Conservation (phyloP, 2,113 vertebrate genomes). For the Felis chaus region DNA sequence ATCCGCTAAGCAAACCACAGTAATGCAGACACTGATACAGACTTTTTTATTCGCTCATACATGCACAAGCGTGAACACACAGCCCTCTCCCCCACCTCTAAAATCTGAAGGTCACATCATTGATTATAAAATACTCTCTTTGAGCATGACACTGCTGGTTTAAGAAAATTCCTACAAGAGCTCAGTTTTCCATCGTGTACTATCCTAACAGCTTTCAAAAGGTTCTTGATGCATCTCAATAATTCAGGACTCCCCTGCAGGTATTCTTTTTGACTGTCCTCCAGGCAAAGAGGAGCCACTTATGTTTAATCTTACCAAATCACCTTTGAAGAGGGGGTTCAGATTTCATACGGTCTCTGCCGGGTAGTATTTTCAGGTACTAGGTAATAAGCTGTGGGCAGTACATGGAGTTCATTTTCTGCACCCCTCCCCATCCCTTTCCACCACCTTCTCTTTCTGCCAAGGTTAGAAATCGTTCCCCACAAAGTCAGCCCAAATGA, state of each 20-base stretch:
- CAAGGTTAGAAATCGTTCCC: slow-evolving; percentile 48
- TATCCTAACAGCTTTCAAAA: background rate
- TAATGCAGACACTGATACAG: background rate
- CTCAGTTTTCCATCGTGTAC: background rate
- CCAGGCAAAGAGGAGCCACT: background rate
- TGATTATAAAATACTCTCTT: background rate
- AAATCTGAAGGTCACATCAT: background rate
- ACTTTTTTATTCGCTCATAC: too few species aligned
- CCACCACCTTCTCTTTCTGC: background rate
- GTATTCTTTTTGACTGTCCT: background rate
- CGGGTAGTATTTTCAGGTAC: background rate
- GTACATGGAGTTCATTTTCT: background rate
- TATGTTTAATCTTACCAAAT: slow-evolving; percentile 43
- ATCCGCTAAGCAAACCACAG: background rate
- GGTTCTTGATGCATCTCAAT: background rate
- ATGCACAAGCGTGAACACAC: accelerated
- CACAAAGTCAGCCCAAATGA: slow-evolving; percentile 15
- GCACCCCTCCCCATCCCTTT: background rate
- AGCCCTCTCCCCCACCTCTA: background rate
- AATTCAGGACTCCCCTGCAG: background rate
- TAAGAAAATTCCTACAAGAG: background rate
- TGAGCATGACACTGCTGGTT: background rate
- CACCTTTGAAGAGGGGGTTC: background rate
- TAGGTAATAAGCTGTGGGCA: background rate
- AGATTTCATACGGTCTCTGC: background rate